Conservation (phyloP, 2,797 vertebrate species). For the Monodelphis domestica region DNA sequence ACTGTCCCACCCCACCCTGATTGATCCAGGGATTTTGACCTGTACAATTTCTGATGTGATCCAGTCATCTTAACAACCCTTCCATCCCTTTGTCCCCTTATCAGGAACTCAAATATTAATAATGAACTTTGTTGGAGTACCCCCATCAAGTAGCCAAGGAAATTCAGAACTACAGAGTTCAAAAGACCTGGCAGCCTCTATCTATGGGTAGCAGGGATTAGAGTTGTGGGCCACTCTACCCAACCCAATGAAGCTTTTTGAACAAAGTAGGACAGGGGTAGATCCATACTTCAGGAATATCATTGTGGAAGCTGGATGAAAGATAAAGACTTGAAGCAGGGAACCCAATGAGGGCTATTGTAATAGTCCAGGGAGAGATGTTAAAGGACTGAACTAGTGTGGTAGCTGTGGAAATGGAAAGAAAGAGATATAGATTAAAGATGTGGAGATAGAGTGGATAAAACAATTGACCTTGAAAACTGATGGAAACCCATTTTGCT, state of each 20-base stretch:
- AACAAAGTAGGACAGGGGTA: not conserved
- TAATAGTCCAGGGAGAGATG: not conserved
- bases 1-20: not conserved
- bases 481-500: not conserved
- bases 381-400: not conserved
- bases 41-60: not conserved
- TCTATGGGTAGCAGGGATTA: not conserved
- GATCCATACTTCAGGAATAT: not conserved
- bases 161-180: not conserved
- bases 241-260: not conserved
- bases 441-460: not conserved
- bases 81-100: not conserved
- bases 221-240: not conserved
- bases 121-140: not conserved
- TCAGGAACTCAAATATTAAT: not conserved
- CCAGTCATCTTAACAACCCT: not conserved
- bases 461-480: not conserved
- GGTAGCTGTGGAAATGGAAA: not conserved
- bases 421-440: not conserved
- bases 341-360: not conserved
- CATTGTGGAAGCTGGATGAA: not conserved
- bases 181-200: not conserved
- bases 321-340: not conserved
- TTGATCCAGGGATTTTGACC: not conserved
- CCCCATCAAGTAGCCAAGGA: not conserved